Evolutionary conservation across 2,888 invertebrate species (phyloP), one percentile per base, ranked within the genome.

Genomic region (Hecatera dysodea): DNA sequence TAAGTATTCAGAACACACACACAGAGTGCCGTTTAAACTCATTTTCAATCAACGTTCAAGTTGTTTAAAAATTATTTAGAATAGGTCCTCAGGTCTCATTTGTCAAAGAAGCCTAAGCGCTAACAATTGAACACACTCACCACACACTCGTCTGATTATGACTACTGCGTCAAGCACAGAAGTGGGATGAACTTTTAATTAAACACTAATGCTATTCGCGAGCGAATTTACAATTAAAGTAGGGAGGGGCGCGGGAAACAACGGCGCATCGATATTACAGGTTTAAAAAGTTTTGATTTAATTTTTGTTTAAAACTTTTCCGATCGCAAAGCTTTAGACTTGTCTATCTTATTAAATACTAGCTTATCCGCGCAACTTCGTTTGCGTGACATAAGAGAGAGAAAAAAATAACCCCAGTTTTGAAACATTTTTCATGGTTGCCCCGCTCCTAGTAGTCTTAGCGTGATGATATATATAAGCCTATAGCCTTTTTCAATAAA

Each of bases 121-220:
- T 2, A 36, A 64, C 46, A 56, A 56, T 52, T 48, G n/a, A 50
- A 57, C 39, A 55, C 67, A 76, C 33, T 67, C 53, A 62, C 57
- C 67, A 66, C 62, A 64, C 15, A 53, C 52, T 27, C 50, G 46
- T 67, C 42, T 85, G 88, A 90, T 90, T 90, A 88, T 90, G 88
- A 88, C 89, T 89, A 89, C 89, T 77, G 82, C 89, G 88, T 86
- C 89, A 88, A 85, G 91, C 92, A 86, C 92, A 75, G 59, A 79
- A 83, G 86, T 87, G 89, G 84, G 88, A 91, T 90, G 91, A 94
- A 94, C 92, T 94, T 94, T 94, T 94, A 94, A 94, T 94, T 94
- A 94, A 94, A 94, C 90, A 94, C 92, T 94, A 94, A 94, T 93
- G 91, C 90, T 85, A 88, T 93, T 90, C 90, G 89, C 90, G 89